Conservation (phyloP, 2,888 invertebrate species). For the Nebria salina region DNA sequence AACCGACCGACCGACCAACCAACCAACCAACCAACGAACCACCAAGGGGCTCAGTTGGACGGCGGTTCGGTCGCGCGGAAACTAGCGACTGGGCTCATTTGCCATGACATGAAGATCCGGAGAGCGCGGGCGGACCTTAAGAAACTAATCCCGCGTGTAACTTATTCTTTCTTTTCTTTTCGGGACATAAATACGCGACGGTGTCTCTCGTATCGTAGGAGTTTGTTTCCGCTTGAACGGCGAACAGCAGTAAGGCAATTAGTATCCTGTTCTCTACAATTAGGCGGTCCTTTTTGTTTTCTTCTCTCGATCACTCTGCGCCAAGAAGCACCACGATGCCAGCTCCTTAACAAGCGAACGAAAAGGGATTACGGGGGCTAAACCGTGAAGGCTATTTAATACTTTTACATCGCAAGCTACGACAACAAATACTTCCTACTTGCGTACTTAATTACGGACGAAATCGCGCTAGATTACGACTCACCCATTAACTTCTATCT, state of each 20-base stretch:
- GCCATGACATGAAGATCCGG: constrained; percentile 51
- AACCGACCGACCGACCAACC: not conserved
- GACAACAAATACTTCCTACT: constrained; percentile 25
- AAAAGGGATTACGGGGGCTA: constrained; percentile 54
- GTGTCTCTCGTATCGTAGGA: constrained; percentile 22
- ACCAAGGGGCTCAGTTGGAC: not conserved
- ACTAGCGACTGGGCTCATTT: constrained; percentile 40
- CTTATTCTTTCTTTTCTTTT: constrained; percentile 58
- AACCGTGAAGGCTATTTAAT: constrained; percentile 52
- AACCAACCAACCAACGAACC: no score
- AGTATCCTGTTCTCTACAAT: constrained; percentile 63
- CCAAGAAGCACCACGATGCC: not conserved
- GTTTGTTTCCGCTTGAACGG: constrained; percentile 45
- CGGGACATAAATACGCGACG: constrained; percentile 59
- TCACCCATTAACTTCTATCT: constrained; percentile 42
- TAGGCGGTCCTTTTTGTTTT: constrained; percentile 58
- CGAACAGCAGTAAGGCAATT: constrained; percentile 60
- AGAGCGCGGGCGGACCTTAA: constrained; percentile 31
- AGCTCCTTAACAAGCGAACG: constrained; percentile 25
- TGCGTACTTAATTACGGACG: constrained; percentile 46
- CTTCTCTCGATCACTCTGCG: constrained; percentile 47
- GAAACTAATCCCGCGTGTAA: constrained; percentile 59
- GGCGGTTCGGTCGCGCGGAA: constrained; percentile 20
- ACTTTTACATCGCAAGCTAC: constrained; percentile 36
- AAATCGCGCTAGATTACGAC: constrained; percentile 46